Evolutionary conservation across 2,797 vertebrate species (phyloP).

Genomic region (Tokudaia tokunoshimensis): DNA sequence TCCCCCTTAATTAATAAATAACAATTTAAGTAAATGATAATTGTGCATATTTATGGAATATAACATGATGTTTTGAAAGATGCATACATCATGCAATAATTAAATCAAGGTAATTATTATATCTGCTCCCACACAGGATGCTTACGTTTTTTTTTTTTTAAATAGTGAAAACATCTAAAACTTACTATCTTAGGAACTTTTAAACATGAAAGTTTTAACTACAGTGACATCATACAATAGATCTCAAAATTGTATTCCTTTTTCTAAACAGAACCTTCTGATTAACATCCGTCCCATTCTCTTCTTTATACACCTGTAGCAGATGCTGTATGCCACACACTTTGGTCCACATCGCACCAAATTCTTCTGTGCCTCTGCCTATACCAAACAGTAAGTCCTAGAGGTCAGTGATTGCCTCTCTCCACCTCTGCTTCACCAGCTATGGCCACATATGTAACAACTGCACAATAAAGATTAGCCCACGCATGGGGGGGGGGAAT

Average conservation of each 20-base stretch:
- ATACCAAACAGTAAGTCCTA: rapidly evolving
- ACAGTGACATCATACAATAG: neutral
- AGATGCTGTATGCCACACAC: rapidly evolving
- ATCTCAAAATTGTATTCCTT: neutral
- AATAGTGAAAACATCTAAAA: neutral
- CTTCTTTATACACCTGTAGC: neutral
- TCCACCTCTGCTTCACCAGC: neutral
- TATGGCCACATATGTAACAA: rapidly evolving
- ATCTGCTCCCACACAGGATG: neutral
- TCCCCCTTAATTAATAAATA: neutral
- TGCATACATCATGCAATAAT: neutral
- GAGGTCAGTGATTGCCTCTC: neutral
- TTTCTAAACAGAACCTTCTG: neutral
- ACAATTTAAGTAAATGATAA: neutral
- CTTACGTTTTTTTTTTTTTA: neutral
- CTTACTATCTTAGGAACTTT: neutral
- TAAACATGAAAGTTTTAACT: neutral
- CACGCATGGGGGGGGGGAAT: rapidly evolving
- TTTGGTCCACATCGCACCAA: rapidly evolving
- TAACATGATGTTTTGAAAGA: neutral
- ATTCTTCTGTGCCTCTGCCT: neutral
- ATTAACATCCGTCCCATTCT: neutral
- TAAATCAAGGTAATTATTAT: neutral
- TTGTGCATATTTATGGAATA: neutral
- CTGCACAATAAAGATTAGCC: neutral